Evolutionary conservation across 53 echinoderm and acorn worm species (phyloP).

Genomic region (Patiria pectinifera): DNA sequence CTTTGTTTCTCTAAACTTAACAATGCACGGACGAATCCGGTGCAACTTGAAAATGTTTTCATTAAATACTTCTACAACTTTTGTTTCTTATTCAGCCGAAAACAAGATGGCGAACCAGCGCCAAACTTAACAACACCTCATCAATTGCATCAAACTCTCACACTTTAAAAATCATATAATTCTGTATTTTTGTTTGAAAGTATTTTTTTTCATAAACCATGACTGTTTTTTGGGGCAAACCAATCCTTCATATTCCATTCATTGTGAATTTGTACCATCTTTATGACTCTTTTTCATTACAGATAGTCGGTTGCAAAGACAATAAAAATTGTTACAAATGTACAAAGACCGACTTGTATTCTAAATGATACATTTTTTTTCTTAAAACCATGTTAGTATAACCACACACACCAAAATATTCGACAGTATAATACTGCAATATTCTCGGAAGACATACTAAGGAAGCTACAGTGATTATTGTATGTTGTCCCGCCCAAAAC

Average conservation of each 20-base stretch:
- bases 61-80: constrained; percentile 19
- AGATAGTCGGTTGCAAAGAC: constrained; percentile 67
- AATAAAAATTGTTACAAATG: constrained; percentile 14
- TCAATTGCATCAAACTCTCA: constrained; percentile 28
- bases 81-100: constrained; percentile 28
- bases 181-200: neutral
- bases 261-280: neutral
- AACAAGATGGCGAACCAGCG: constrained; percentile 46
- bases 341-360: constrained; percentile 22
- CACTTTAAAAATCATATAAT: neutral
- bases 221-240: neutral
- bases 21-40: constrained; percentile 12
- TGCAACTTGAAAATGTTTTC: neutral
- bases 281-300: neutral
- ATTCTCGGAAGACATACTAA: constrained; percentile 50
- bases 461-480: constrained; percentile 45
- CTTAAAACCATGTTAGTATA: constrained; percentile 46
- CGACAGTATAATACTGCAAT: constrained; percentile 39
- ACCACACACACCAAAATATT: constrained; percentile 20
- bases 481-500: neutral
- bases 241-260: neutral
- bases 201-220: neutral
- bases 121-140: neutral
- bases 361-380: constrained; percentile 14
- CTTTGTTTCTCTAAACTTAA: neutral